Evolutionary conservation across 2,113 vertebrate genomes (phyloP).

Genomic region (Gorilla gorilla): DNA sequence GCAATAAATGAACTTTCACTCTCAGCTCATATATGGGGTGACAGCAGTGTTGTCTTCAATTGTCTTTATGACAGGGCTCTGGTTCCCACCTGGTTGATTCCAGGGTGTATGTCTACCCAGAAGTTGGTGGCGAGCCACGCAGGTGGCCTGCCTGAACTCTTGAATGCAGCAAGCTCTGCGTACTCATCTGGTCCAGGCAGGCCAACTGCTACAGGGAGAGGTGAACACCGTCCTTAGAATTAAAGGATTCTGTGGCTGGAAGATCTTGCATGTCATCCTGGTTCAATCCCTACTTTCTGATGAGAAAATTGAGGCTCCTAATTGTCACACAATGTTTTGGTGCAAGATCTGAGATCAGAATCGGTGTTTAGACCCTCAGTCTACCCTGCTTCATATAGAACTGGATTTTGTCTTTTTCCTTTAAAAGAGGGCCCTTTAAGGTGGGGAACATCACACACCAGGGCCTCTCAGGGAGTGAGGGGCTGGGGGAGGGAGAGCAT

Average conservation of each 20-base stretch:
- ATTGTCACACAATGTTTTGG: neutral
- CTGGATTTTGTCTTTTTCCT: neutral
- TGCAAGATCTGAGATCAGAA: neutral
- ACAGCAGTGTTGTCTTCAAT: slow-evolving; percentile 35
- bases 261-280: neutral
- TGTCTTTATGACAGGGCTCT: slow-evolving; percentile 27
- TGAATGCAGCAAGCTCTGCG: neutral
- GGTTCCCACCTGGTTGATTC: neutral
- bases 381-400: neutral
- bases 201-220: neutral
- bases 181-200: neutral
- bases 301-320: neutral
- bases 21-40: neutral
- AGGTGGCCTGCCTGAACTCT: neutral
- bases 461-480: too few species aligned
- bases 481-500: too few species aligned
- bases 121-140: neutral
- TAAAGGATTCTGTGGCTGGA: neutral
- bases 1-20: slow-evolving; percentile 55
- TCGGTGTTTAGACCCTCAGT: neutral
- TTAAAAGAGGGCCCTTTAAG: neutral
- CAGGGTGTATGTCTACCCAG: neutral
- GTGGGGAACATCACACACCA: too few species aligned
- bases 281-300: neutral
- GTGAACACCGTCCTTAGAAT: neutral